Percentiles rank a stretch among this genome's conserved stretches.
Evolutionary conservation across 2,888 invertebrate species (phyloP).

Genomic region (Erebia palarica): DNA sequence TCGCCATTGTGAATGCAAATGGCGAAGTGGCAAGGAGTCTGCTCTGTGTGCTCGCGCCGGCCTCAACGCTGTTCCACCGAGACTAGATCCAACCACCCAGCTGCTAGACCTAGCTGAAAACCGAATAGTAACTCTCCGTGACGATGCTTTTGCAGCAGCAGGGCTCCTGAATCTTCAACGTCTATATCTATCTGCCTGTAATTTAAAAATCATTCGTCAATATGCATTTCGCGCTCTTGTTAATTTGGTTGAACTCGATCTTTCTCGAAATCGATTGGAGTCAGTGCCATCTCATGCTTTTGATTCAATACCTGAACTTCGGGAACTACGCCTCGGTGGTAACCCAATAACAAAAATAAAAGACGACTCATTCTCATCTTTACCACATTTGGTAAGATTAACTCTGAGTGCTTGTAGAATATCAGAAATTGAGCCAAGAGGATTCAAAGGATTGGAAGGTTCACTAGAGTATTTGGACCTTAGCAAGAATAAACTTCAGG

Average conservation of each 20-base stretch:
- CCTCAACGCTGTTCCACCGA: constrained; percentile 87
- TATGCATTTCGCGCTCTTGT: constrained; percentile 89
- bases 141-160: constrained; percentile 88
- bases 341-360: constrained; percentile 88
- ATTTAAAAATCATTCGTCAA: constrained; percentile 85
- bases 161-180: constrained; percentile 91
- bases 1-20: constrained; percentile 92
- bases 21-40: constrained; percentile 94
- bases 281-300: constrained; percentile 88
- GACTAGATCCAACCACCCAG: constrained; percentile 90
- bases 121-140: constrained; percentile 84
- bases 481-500: constrained; percentile 87
- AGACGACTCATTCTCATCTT: constrained; percentile 85
- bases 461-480: constrained; percentile 90
- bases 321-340: constrained; percentile 88
- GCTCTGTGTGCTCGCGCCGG: constrained; percentile 90
- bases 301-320: constrained; percentile 86
- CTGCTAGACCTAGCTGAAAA: constrained; percentile 90
- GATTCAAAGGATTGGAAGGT: constrained; percentile 87
- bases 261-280: constrained; percentile 87
- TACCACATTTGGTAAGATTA: constrained; percentile 87
- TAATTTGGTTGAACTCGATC: constrained; percentile 91
- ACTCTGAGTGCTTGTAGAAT: constrained; percentile 89
- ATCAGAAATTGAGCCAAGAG: constrained; percentile 85
- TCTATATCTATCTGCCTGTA: constrained; percentile 88